Conservation (phyloP, 2,797 vertebrate genomes). For the Tapirus indicus region DNA sequence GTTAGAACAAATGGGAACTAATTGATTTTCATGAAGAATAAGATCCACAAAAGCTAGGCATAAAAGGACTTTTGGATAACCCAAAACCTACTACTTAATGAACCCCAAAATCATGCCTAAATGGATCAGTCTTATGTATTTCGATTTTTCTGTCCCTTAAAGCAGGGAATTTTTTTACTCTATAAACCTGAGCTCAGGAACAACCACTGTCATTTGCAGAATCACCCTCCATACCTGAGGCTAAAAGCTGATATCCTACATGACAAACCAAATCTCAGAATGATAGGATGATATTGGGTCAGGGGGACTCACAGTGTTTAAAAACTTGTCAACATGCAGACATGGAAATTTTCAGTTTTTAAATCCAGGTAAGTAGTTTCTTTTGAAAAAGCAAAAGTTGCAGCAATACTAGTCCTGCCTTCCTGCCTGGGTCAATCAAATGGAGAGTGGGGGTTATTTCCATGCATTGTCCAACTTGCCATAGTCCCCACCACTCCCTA, state of each 20-base stretch:
- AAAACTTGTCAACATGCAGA: neutral
- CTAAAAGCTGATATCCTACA: neutral
- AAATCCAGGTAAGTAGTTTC: neutral
- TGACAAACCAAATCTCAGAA: neutral
- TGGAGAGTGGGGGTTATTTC: neutral
- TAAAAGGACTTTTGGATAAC: neutral
- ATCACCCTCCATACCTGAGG: neutral
- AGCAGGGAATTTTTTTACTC: neutral
- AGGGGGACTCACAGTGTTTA: neutral
- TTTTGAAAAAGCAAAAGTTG: neutral
- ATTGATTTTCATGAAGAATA: constrained; percentile 29
- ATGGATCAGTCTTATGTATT: neutral
- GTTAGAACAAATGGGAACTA: neutral
- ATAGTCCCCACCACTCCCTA: neutral
- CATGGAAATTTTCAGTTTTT: neutral
- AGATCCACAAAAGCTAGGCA: neutral
- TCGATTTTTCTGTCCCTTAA: constrained; percentile 1
- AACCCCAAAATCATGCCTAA: neutral
- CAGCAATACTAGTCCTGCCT: neutral
- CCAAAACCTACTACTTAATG: neutral
- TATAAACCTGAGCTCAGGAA: neutral
- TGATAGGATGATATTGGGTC: neutral
- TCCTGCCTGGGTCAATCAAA: neutral
- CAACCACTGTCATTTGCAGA: neutral
- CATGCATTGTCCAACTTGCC: rapidly evolving